These are phyloP conservation scores for Agelastica alni DNA, from an alignment of 2,888 invertebrate species.

Conservation along the genomic window DNA sequence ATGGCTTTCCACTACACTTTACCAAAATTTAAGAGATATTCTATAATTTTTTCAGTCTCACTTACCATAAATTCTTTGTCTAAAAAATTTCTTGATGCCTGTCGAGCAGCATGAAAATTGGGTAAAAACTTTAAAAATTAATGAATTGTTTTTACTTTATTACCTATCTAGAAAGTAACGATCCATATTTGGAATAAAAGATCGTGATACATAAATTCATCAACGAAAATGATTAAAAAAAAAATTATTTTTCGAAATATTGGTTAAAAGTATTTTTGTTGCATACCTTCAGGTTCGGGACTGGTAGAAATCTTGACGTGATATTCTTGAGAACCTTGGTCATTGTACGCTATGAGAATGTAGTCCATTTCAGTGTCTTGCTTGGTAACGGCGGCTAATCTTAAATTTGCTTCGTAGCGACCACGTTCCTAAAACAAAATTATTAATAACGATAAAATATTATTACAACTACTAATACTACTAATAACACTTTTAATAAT, in stretches of 20 bases:
- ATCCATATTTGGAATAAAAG: too few relatives aligned
- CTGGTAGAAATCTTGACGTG: constrained; percentile 71
- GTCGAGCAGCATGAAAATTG: constrained; percentile 38
- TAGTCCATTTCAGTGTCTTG: constrained; percentile 77
- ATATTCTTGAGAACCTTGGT: constrained; percentile 68
- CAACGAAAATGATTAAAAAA: too few relatives aligned
- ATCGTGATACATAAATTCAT: too few relatives aligned
- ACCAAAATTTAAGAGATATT: too few relatives aligned
- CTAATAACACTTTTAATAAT: too few relatives aligned
- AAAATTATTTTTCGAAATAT: constrained; percentile 4
- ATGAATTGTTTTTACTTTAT: constrained; percentile 5
- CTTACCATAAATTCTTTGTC: constrained; percentile 45
- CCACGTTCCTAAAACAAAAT: constrained; percentile 75
- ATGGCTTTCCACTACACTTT: too few relatives aligned
- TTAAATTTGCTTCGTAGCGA: constrained; percentile 69
- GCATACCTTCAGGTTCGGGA: constrained; percentile 62
- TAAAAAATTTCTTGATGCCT: constrained; percentile 45
- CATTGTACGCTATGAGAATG: constrained; percentile 69
- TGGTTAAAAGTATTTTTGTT: not conserved
- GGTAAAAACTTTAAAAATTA: constrained; percentile 35
- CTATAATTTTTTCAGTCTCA: constrained; percentile 3
- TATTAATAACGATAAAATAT: too few relatives aligned
- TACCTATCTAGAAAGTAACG: too few relatives aligned
- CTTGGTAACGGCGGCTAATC: constrained; percentile 69
- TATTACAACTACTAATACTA: too few relatives aligned